phyloP scores from a whole-genome alignment of 2,888 invertebrate species.

The Dendrolimus pini region DNA sequence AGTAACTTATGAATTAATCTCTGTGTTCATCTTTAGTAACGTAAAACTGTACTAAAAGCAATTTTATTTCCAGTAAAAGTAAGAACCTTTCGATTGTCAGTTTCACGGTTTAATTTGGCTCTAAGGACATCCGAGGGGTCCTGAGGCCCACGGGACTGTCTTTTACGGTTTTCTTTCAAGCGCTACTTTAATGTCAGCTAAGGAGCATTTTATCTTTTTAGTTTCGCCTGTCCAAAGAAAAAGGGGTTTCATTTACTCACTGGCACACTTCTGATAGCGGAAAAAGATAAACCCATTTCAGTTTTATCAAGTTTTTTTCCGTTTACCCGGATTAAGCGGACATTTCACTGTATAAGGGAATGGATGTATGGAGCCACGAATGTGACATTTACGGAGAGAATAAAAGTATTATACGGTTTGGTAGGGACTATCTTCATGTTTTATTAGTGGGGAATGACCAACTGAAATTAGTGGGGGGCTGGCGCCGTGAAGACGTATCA shows the following conservation, averaged over 20 bases:
- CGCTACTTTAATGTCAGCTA: conserved; percentile 66
- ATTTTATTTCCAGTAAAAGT: neutral
- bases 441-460: conserved; percentile 37
- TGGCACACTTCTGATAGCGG: conserved; percentile 60
- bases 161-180: conserved; percentile 60
- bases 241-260: conserved; percentile 64
- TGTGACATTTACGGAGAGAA: conserved; percentile 34
- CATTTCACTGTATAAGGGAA: conserved; percentile 14
- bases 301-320: conserved; percentile 53
- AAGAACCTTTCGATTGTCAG: conserved; percentile 25
- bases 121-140: conserved; percentile 30
- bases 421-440: conserved; percentile 31
- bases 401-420: conserved; percentile 28
- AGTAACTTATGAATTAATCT: too few relatives aligned
- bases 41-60: too few relatives aligned
- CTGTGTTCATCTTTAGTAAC: too few relatives aligned
- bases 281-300: conserved; percentile 54
- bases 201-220: conserved; percentile 71
- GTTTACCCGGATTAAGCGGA: conserved; percentile 32
- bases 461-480: conserved; percentile 38
- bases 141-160: conserved; percentile 40
- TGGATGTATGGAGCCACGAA: conserved; percentile 15
- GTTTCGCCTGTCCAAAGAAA: conserved; percentile 55
- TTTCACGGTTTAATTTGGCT: conserved; percentile 57
- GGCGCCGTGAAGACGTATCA: conserved; percentile 46